Conservation (phyloP, 2,113 vertebrate genomes). For the Pantherophis guttatus region DNA sequence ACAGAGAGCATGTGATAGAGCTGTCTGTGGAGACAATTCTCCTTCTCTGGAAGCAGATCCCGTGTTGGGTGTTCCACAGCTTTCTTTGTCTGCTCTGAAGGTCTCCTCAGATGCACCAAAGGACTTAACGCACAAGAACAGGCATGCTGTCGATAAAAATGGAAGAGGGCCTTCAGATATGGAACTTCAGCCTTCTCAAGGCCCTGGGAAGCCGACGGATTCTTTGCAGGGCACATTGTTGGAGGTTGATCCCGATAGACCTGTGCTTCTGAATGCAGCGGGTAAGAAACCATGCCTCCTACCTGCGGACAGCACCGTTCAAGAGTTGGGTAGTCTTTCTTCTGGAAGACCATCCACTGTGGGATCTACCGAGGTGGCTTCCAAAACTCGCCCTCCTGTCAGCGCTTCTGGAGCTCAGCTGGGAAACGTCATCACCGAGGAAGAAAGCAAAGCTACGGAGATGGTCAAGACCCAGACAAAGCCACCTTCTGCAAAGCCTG, state of each 20-base stretch:
- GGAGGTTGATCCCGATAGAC: background rate
- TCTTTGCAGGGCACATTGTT: accelerated
- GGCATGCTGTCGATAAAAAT: slow-evolving; percentile 8
- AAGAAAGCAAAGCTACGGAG: slow-evolving; percentile 24
- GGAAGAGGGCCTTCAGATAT: background rate
- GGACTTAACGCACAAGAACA: slow-evolving; percentile 6
- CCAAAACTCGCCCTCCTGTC: slow-evolving; percentile 13
- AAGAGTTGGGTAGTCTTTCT: background rate
- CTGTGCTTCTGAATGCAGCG: slow-evolving; percentile 8
- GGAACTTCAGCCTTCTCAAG: slow-evolving; percentile 16
- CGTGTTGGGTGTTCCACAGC: background rate
- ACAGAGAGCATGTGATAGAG: slow-evolving; percentile 9
- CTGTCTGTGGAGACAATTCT: background rate
- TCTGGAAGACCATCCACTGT: slow-evolving; percentile 26
- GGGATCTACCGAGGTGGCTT: slow-evolving; percentile 16
- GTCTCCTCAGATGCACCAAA: background rate
- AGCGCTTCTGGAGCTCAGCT: background rate
- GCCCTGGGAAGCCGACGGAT: background rate
- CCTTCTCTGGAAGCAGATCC: background rate
- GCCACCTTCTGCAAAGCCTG: slow-evolving; percentile 46
- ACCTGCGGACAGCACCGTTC: background rate
- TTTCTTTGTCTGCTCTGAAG: background rate
- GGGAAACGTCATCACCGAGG: slow-evolving; percentile 24
- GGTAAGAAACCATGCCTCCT: background rate
- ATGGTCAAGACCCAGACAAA: slow-evolving; percentile 28